Percentiles rank a stretch among this genome's conserved stretches.
These are phyloP conservation scores for Calypte anna DNA, from an alignment of 2,113 vertebrate genomes.

Conservation along the genomic window DNA sequence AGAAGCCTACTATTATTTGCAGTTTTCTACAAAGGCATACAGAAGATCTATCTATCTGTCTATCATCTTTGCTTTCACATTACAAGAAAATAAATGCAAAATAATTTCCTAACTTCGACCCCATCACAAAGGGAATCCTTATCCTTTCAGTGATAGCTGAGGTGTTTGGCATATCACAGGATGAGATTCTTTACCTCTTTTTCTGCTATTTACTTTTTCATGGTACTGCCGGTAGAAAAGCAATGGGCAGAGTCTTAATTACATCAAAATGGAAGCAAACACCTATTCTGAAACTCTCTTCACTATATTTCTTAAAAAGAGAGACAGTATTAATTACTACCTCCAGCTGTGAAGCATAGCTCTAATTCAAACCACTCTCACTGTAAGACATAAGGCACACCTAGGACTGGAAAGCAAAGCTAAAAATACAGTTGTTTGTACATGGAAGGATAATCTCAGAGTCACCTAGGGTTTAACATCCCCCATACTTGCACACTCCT, in stretches of 20 bases:
- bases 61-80: background rate
- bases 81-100: background rate
- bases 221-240: background rate
- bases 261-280: background rate
- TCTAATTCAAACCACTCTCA: background rate
- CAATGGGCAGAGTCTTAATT: background rate
- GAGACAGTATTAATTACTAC: background rate
- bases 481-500: background rate
- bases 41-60: background rate
- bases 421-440: background rate
- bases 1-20: background rate
- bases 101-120: background rate
- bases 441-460: background rate
- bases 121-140: background rate
- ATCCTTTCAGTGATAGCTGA: background rate
- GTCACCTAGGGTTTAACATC: background rate
- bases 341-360: background rate
- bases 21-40: background rate
- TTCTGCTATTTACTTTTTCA: background rate
- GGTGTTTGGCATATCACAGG: background rate
- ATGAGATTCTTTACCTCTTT: background rate
- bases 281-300: background rate
- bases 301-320: background rate
- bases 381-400: background rate
- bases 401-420: background rate